Evolutionary conservation across 1,140 invertebrate genomes (phyloP), one percentile per base, ranked within the genome.

Genomic region (Drosophila pandora): DNA sequence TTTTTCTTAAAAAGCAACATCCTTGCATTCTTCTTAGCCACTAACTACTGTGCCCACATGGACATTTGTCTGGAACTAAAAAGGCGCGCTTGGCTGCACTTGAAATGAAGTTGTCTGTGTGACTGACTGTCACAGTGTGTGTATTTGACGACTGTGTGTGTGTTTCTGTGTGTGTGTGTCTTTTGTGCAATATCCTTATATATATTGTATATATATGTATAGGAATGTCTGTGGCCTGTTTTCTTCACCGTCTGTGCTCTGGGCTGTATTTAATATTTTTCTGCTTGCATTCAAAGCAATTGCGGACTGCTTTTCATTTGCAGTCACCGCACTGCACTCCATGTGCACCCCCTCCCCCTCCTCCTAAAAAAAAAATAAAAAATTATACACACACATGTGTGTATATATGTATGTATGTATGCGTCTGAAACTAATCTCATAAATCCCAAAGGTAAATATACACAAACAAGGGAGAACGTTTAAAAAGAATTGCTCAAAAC

Each of bases 361-460:
- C n/a, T n/a, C n/a, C 6, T 22, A 21, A 4, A 39, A 28, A 50
- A n/a, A 45, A 30, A 25, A 45, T 17, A 60, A 9, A 47, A 6
- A 60, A 21, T 23, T 32, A 32, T 13, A 53, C 21, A 47, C 10
- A 48, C 41, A 0, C 30, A 9, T 58, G 8, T 45, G 6, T 52
- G 7, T 32, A 23, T 56, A 17, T 21, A 32, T 17, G 9, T 55
- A 13, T 43, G n/a, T 64, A 32, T 43, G 57, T 61, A 68, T 55
- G 47, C 55, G 72, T 69, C 73, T 80, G 77, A 53, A 87, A 82
- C 82, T 85, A 85, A 85, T 85, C 81, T 82, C 82, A 85, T 87
- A 85, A 85, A 85, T 85, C 81, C 77, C 82, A 87, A 87, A 85
- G 81, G 81, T 85, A 85, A 85, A 85, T 79, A 85, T 67, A 83